Evolutionary conservation across 2,888 invertebrate species (phyloP).

Genomic region (Aphrophora alni): DNA sequence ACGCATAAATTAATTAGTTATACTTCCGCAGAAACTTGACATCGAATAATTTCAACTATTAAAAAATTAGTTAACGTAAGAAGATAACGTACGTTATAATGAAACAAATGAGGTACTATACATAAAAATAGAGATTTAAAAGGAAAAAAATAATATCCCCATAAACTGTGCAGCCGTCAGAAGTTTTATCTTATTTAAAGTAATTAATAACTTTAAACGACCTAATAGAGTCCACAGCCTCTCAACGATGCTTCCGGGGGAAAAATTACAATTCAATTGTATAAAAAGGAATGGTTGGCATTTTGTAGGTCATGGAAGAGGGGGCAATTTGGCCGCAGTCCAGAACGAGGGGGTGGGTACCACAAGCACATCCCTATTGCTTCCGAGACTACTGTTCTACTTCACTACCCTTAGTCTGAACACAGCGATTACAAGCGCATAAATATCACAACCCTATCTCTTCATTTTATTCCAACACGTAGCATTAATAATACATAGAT

Average conservation of each 20-base stretch:
- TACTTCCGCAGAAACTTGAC: no score
- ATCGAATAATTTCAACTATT: no score
- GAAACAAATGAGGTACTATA: not conserved
- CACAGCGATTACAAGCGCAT: not conserved
- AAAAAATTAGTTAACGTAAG: no score
- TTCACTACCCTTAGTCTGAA: conserved; percentile 6
- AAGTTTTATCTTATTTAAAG: not conserved
- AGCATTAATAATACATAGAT: not conserved
- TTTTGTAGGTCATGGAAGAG: conserved; percentile 5
- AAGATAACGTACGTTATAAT: no score
- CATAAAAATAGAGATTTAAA: not conserved
- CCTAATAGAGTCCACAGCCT: not conserved
- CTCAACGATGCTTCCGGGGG: not conserved
- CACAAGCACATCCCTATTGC: conserved; percentile 9
- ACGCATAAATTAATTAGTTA: no score
- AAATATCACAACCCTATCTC: not conserved
- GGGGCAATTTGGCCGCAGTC: not conserved
- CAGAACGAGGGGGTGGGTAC: not conserved
- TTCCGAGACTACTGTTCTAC: conserved; percentile 6
- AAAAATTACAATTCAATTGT: conserved; percentile 2
- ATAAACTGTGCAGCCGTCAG: not conserved
- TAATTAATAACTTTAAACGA: conserved; percentile 2
- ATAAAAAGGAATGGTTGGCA: not conserved
- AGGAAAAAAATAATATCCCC: not conserved
- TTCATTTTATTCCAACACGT: not conserved